phyloP scores from a whole-genome alignment of 2,888 invertebrate genomes.

The Nezara viridula region DNA sequence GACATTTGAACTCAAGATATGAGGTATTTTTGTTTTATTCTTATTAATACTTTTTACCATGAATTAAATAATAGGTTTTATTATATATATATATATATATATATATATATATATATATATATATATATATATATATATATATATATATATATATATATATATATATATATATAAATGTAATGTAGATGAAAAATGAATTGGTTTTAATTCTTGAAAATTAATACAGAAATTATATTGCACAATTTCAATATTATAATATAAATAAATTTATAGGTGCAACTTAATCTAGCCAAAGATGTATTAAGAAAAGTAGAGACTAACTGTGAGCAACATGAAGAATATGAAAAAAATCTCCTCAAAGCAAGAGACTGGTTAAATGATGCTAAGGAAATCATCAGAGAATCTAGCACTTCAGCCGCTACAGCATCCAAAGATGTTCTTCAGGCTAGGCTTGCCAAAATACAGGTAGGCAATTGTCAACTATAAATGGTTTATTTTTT shows the following conservation, averaged over 20 bases:
- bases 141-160: too few relatives aligned
- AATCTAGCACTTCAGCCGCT: conserved; percentile 83
- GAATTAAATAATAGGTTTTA: too few relatives aligned
- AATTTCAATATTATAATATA: conserved; percentile 14
- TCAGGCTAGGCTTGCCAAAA: conserved; percentile 81
- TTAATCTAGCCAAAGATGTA: conserved; percentile 90
- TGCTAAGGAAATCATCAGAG: conserved; percentile 85
- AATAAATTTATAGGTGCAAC: conserved; percentile 74
- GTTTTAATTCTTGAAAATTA: too few relatives aligned
- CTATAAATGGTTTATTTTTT: neutral
- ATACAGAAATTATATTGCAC: conserved; percentile 58
- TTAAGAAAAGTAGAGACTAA: conserved; percentile 92
- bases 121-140: too few relatives aligned
- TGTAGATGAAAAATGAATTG: too few relatives aligned
- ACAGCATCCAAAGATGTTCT: conserved; percentile 86
- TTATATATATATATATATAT: too few relatives aligned
- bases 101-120: too few relatives aligned
- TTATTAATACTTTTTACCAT: neutral
- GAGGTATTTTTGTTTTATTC: too few relatives aligned
- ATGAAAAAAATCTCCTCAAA: conserved; percentile 81
- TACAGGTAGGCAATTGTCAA: conserved; percentile 67
- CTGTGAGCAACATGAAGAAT: conserved; percentile 86
- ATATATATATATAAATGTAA: too few relatives aligned
- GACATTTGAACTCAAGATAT: conserved; percentile 79
- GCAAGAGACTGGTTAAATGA: conserved; percentile 89